Conservation (phyloP, 2,888 invertebrate species). For the Cerceris ruficornis region DNA sequence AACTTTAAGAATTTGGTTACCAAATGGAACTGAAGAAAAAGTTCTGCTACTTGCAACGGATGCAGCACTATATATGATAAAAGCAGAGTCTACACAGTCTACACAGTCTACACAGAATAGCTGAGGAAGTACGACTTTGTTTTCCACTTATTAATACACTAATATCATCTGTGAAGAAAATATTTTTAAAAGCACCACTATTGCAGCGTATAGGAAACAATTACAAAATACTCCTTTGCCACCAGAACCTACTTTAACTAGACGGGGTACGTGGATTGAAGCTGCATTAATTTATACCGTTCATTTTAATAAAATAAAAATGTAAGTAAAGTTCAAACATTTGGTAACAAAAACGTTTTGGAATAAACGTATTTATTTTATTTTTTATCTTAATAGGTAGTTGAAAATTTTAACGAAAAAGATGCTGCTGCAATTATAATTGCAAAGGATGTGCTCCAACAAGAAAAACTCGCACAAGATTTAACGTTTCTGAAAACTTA, state of each 20-base stretch:
- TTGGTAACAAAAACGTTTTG: too few species aligned
- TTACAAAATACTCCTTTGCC: slow-evolving; percentile 65
- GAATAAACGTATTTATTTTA: too few species aligned
- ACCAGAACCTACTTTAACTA: slow-evolving; percentile 70
- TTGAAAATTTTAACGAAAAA: too few species aligned
- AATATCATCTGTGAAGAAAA: slow-evolving; percentile 2
- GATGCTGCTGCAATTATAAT: too few species aligned
- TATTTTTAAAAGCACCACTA: slow-evolving; percentile 19
- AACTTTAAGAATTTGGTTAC: neutral
- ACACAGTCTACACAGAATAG: slow-evolving; percentile 5
- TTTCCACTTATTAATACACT: slow-evolving; percentile 13
- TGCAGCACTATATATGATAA: slow-evolving; percentile 5
- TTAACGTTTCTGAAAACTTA: too few species aligned
- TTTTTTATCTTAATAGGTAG: too few species aligned
- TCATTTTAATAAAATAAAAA: neutral
- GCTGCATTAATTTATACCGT: slow-evolving; percentile 57
- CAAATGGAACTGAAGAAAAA: neutral
- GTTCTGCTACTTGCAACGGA: neutral
- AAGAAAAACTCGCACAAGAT: too few species aligned
- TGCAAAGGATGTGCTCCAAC: too few species aligned
- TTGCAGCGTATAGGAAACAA: slow-evolving; percentile 53
- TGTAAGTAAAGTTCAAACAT: neutral
- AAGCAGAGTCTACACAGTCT: neutral
- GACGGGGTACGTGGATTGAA: slow-evolving; percentile 73
- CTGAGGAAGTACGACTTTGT: slow-evolving; percentile 12